Evolutionary conservation across 2,797 vertebrate species (phyloP).

Genomic region (Lindbergichthys nudifrons): DNA sequence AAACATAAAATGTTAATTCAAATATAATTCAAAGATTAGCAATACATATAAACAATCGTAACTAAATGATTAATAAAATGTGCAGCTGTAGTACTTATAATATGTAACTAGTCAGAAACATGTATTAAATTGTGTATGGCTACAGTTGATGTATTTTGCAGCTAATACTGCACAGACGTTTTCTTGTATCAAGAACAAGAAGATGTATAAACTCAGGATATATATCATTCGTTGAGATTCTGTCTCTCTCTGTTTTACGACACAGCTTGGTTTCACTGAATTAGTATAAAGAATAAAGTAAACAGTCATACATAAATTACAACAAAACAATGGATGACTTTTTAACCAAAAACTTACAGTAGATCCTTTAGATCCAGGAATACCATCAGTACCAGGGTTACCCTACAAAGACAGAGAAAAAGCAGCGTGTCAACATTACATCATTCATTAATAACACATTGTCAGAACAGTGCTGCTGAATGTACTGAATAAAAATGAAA

Average conservation of each 20-base stretch:
- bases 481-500: conserved; percentile 66
- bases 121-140: not conserved
- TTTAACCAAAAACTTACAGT: conserved; percentile 84
- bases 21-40: too few relatives aligned
- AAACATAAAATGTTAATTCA: not conserved
- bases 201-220: not conserved
- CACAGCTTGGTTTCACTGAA: too few relatives aligned
- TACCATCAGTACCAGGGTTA: conserved; percentile 96
- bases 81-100: not conserved
- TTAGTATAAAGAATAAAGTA: too few relatives aligned
- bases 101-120: not conserved
- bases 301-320: too few relatives aligned
- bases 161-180: not conserved
- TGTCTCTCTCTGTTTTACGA: too few relatives aligned
- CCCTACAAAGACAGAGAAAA: conserved; percentile 81
- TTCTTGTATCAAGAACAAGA: too few relatives aligned
- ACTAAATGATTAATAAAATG: not conserved
- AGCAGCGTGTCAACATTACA: not conserved
- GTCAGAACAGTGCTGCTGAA: not conserved
- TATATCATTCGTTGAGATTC: not conserved
- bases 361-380: conserved; percentile 95
- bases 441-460: not conserved
- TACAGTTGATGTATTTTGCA: not conserved
- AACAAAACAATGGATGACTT: too few relatives aligned
- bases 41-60: not conserved